Base-by-base conservation (phyloP, 2,113 vertebrate species). In the Istiophorus platypterus region DNA sequence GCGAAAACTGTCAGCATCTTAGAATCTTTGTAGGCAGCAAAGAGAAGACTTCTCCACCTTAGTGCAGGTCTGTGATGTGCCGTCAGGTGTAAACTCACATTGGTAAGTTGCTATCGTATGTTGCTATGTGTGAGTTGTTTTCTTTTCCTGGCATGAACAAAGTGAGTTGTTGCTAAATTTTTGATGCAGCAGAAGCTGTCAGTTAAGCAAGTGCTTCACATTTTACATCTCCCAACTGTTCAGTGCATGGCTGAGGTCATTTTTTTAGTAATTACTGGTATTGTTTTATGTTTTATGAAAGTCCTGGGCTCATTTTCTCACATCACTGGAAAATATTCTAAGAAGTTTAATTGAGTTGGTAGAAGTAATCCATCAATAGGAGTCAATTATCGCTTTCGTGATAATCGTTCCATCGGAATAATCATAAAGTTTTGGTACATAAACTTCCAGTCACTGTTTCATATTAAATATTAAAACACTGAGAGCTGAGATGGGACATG, bases 41-140 rank as follows among this genome's bases (percentile, higher is more conserved):
- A 83, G 80, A 73, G 70, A 75, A 67, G 67, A 80, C 24, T 69
- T 89, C 74, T 81, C 29, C 52, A 61, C 45, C 49, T 76, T 71
- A 41, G 17, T 69, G 73, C 56, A 51, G 66, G 37, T 81, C 79
- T 72, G 67, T 77, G 61, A 83, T 66, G 24, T 73, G 24, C 76
- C 58, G 62, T 47, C 76, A 54, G 56, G 34, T 82, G 73, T 41
- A 57, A 37, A 24, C 39, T 64, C 29, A 24, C 64, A 69, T 54
- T 68, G 89, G 90, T 93, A 78, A 92, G 90, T 92, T 80, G 47
- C 41, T 24, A 5, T 65, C 57, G 41, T 49, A n/a, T 68, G 13
- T 80, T 72, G 41, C 54, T 18, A 18, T 39, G 26, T 56, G 13
- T 47, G 74, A 29, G 37, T 78, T 9, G 41, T 29, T 84, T 62